Base-by-base conservation (phyloP, 2,797 vertebrate species). In the Paramormyrops hopkinsi region DNA sequence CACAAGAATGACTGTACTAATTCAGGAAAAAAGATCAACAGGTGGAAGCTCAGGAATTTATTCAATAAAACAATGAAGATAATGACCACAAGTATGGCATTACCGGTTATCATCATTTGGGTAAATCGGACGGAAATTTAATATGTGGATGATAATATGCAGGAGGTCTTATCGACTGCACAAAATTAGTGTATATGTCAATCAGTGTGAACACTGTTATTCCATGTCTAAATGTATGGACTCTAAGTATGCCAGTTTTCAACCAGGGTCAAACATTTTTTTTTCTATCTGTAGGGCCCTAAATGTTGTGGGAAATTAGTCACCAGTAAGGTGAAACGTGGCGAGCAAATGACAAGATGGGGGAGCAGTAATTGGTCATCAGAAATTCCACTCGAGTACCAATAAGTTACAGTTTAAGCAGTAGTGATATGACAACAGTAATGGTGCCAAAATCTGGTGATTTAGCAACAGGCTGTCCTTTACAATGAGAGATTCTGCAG, bases 21-120 rank as follows among this genome's bases (percentile, higher is more conserved):
- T 44, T 46, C 33, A 46, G 17, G 37, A 5, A 84, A 88, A 29
- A 88, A 50, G 9, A 48, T 37, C 82, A 86, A 17, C 53, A 19
- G 73, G 44, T 9, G 65, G 44, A 54, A 79, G 73, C 54, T 84
- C 37, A 29, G 14, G 4, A 53, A 85, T 79, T 48, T 46, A 85
- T 44, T 88, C 69, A 25, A 82, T 88, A 82, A 73, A 73, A 37
- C 29, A 12, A 12, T 88, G 69, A 79, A n/a, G 73, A 88, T 44
- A 79, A 79, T 79, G 17, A 44, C 17, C 73, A 79, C 37, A 79
- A 44, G 37, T 79, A 79, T 79, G 17, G 7, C 17, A 44, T 79
- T 44, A 79, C 73, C 2, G 19, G 73, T 9, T 44, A 79, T 41
- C 37, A 44, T 79, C 73, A 44, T 79, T 41, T n/a, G 14, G 73